Evolutionary conservation across 2,113 vertebrate species (phyloP).

Genomic region (Rhinoderma darwinii): DNA sequence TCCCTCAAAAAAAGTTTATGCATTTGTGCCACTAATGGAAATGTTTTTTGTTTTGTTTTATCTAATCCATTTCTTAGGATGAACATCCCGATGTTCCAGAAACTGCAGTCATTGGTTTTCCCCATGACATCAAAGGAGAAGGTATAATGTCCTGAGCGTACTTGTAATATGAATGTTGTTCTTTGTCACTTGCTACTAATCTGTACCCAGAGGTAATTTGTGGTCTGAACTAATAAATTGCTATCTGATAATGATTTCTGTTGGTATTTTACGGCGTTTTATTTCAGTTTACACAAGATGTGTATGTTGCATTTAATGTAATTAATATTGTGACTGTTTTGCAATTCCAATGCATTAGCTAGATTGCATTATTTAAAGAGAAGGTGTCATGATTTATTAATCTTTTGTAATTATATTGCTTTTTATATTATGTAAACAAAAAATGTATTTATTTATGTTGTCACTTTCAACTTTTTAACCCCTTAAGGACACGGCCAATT

Average conservation of each 20-base stretch:
- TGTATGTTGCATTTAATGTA: background rate
- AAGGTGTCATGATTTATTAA: too few relatives aligned
- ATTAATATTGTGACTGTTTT: background rate
- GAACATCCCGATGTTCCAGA: conserved; percentile 89
- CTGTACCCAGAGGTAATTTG: background rate
- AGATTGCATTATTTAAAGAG: too few relatives aligned
- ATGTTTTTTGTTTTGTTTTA: background rate
- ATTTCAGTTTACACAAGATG: background rate
- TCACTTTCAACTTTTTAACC: too few relatives aligned
- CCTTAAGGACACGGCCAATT: too few relatives aligned
- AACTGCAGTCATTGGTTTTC: conserved; percentile 86
- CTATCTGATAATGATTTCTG: background rate
- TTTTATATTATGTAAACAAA: too few relatives aligned
- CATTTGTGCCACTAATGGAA: background rate
- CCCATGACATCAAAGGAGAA: conserved; percentile 91
- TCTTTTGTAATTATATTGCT: too few relatives aligned
- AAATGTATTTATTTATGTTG: too few relatives aligned
- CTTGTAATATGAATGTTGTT: background rate
- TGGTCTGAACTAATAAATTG: background rate
- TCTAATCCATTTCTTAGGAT: conserved; percentile 70
- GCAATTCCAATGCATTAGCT: background rate
- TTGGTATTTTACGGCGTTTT: background rate
- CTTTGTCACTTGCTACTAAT: background rate
- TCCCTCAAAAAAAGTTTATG: background rate
- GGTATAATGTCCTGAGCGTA: conserved; percentile 69